Evolutionary conservation across 2,113 vertebrate species (phyloP).

Genomic region (Psilopogon haemacephalus): DNA sequence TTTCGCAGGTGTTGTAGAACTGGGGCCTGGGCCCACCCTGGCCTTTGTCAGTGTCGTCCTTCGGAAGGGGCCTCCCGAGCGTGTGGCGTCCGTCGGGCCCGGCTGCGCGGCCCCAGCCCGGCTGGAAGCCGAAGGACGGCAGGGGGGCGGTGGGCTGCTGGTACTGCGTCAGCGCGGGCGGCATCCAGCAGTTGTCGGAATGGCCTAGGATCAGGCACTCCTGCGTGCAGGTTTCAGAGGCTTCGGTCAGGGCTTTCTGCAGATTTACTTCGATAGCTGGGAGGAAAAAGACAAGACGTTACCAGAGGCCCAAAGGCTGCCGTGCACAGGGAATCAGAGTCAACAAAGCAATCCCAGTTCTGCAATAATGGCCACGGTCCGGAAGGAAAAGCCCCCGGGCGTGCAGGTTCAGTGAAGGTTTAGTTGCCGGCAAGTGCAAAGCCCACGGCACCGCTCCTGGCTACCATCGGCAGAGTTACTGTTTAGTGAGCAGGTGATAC

Average conservation of each 20-base stretch:
- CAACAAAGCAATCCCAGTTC: neutral
- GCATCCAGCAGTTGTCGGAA: constrained; percentile 99
- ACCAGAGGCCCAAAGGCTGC: neutral
- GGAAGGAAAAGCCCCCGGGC: neutral
- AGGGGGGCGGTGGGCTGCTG: constrained; percentile 76
- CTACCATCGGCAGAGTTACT: neutral
- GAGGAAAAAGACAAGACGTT: constrained; percentile 19
- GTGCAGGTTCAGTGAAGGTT: neutral
- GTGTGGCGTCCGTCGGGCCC: constrained; percentile 83
- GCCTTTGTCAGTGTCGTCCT: constrained; percentile 84
- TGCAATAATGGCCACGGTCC: accelerated
- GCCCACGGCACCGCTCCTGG: neutral
- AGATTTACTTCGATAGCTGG: constrained; percentile 93
- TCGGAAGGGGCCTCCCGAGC: constrained; percentile 85
- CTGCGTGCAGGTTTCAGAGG: constrained; percentile 95
- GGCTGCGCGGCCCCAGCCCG: constrained; percentile 79
- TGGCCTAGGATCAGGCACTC: constrained; percentile 96
- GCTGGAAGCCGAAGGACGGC: constrained; percentile 84
- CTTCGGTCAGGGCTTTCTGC: constrained; percentile 91
- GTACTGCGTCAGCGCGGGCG: constrained; percentile 84
- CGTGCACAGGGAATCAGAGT: neutral
- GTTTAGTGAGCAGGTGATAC: neutral
- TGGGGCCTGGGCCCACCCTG: constrained; percentile 79
- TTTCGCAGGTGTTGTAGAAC: constrained; percentile 91
- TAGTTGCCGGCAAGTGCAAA: neutral